These are phyloP conservation scores for Latrodectus elegans DNA, from an alignment of 2,888 invertebrate species.

Conservation along the genomic window DNA sequence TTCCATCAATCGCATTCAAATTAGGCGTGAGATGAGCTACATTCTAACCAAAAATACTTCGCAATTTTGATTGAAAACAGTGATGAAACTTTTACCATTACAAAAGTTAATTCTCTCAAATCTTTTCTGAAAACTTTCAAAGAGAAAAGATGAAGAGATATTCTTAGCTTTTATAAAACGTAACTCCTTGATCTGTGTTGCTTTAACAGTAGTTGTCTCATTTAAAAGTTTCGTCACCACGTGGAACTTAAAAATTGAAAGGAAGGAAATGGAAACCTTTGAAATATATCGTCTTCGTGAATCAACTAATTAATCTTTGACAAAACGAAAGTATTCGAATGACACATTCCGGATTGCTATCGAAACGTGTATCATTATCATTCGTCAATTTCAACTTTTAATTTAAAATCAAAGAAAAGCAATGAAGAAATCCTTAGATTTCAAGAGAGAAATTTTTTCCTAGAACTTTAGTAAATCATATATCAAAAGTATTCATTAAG, in stretches of 20 bases:
- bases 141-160: conserved; percentile 2
- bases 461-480: no score
- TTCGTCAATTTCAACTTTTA: conserved; percentile 41
- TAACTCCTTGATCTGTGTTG: conserved; percentile 14
- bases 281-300: conserved; percentile 21
- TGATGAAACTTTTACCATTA: conserved; percentile 3
- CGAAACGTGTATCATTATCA: conserved; percentile 13
- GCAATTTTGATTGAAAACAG: conserved; percentile 37
- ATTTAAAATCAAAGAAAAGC: not conserved
- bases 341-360: conserved; percentile 7
- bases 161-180: conserved; percentile 4
- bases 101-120: conserved; percentile 43
- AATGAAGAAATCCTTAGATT: not conserved
- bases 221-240: conserved; percentile 38
- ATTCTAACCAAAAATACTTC: conserved; percentile 12
- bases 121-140: conserved; percentile 30
- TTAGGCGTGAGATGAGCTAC: no score
- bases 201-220: conserved; percentile 36
- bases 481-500: no score
- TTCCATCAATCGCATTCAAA: no score
- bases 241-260: conserved; percentile 36
- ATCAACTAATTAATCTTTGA: conserved; percentile 54
- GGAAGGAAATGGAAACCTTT: conserved; percentile 27
- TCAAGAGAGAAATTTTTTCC: conserved; percentile 20
- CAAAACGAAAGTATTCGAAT: conserved; percentile 39